Evolutionary conservation across 2,888 invertebrate genomes (phyloP).

Genomic region (Lasioglossum marginatum): DNA sequence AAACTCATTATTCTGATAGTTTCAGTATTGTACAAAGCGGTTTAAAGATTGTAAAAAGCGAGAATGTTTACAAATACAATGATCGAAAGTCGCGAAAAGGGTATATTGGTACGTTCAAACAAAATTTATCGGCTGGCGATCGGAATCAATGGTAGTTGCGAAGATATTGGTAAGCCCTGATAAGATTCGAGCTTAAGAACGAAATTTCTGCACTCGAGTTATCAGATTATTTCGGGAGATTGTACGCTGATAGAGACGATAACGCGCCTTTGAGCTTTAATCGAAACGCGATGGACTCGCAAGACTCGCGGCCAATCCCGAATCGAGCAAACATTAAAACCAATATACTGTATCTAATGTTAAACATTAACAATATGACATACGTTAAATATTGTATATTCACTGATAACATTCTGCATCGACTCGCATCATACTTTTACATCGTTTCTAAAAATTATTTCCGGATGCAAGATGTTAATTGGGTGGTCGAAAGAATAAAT

Average conservation of each 20-base stretch:
- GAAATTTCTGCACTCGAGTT: constrained; percentile 53
- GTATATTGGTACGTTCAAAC: constrained; percentile 35
- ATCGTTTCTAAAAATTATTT: not conserved
- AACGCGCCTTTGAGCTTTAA: constrained; percentile 48
- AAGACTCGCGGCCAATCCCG: not conserved
- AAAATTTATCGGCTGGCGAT: constrained; percentile 19
- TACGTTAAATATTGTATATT: not conserved
- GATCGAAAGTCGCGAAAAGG: not conserved
- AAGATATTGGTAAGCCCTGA: constrained; percentile 50
- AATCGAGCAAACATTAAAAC: not conserved
- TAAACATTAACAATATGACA: not conserved
- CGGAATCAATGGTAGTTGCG: constrained; percentile 45
- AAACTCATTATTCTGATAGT: not conserved
- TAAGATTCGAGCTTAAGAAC: constrained; percentile 57
- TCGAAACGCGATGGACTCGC: constrained; percentile 27
- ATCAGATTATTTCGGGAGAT: constrained; percentile 60
- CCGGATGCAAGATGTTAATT: not conserved
- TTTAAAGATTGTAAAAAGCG: not conserved
- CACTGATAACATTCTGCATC: not conserved
- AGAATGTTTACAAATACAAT: constrained; percentile 37
- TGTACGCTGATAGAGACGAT: constrained; percentile 38
- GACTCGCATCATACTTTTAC: not conserved
- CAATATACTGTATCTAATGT: not conserved
- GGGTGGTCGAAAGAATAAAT: not conserved
- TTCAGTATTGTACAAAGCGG: not conserved